phyloP scores from a whole-genome alignment of 2,113 vertebrate species.

The Carassius gibelio region DNA sequence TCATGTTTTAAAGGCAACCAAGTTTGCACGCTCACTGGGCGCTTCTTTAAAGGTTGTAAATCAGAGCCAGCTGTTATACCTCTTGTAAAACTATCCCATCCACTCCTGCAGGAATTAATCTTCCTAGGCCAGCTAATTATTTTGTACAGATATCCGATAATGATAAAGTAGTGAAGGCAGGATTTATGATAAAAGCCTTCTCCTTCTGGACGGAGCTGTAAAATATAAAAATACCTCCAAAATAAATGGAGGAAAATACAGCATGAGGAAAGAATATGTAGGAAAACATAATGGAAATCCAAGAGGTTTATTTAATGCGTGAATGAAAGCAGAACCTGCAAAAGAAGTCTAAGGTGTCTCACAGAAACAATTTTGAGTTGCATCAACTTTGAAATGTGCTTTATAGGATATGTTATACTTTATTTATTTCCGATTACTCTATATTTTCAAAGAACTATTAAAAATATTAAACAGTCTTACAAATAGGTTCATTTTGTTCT shows the following conservation, averaged over 20 bases:
- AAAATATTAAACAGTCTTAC: too few relatives aligned
- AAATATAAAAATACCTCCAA: conserved; percentile 52
- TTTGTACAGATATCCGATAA: conserved; percentile 84
- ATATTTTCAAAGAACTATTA: background rate
- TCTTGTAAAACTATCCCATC: conserved; percentile 82
- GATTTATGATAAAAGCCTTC: conserved; percentile 78
- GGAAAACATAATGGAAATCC: background rate
- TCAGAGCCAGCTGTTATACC: conserved; percentile 76
- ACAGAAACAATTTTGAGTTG: background rate
- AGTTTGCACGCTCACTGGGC: conserved; percentile 48
- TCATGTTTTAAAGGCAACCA: conserved; percentile 67
- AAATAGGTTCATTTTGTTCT: too few relatives aligned
- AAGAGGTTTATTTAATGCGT: background rate
- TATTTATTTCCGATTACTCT: background rate
- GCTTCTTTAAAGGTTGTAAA: conserved; percentile 72
- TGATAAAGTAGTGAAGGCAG: conserved; percentile 73
- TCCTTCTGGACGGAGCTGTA: conserved; percentile 62
- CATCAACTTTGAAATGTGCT: background rate
- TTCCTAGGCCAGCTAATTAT: conserved; percentile 81
- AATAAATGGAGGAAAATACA: background rate
- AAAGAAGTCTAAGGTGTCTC: background rate
- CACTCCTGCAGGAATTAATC: conserved; percentile 77
- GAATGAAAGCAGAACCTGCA: background rate
- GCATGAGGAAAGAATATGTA: background rate
- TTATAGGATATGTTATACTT: background rate